Conservation (phyloP, 2,113 vertebrate genomes). For the Psilopsiagon aymara region DNA sequence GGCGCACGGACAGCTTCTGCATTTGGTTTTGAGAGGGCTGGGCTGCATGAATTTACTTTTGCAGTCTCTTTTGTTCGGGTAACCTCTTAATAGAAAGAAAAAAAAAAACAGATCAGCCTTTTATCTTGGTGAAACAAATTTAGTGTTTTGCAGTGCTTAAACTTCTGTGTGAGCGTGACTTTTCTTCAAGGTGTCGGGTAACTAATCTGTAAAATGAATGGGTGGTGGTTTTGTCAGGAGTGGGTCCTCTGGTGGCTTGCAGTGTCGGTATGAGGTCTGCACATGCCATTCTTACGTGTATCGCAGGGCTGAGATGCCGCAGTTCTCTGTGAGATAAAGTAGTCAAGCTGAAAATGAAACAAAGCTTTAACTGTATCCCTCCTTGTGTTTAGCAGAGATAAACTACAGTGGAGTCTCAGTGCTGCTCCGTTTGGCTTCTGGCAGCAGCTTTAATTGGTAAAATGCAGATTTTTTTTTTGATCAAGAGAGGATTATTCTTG, state of each 20-base stretch:
- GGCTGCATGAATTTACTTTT: neutral
- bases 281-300: conserved; percentile 41
- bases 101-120: neutral
- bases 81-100: neutral
- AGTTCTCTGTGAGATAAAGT: conserved; percentile 79
- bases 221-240: conserved; percentile 50
- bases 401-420: conserved; percentile 82
- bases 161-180: neutral
- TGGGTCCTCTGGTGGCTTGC: conserved; percentile 33
- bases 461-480: conserved; percentile 98
- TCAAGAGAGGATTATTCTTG: conserved; percentile 94
- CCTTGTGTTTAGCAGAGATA: conserved; percentile 91
- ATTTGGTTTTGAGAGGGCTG: neutral
- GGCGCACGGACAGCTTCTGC: neutral
- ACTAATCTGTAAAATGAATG: conserved; percentile 40
- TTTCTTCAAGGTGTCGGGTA: neutral
- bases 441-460: conserved; percentile 97
- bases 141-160: neutral
- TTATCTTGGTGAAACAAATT: neutral
- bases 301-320: conserved; percentile 66
- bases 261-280: conserved; percentile 53
- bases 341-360: conserved; percentile 78
- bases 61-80: neutral
- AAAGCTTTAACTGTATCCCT: conserved; percentile 77
- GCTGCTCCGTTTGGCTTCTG: conserved; percentile 85